Conservation (phyloP, 2,797 vertebrate species). For the Jordanella pulchra region DNA sequence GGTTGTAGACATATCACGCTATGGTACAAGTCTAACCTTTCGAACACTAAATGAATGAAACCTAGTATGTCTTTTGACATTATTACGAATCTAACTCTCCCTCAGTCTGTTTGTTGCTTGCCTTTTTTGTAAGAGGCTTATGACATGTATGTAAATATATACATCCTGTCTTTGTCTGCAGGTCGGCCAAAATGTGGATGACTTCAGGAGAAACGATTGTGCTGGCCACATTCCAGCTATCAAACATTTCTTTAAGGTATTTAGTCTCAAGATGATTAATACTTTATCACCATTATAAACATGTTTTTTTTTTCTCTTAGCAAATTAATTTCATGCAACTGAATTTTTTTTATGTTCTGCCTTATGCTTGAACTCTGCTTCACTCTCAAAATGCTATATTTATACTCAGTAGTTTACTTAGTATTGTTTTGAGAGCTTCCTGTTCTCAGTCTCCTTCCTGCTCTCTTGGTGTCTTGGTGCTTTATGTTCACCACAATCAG, state of each 20-base stretch:
- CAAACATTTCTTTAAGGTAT: constrained; percentile 83
- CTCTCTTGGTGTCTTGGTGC: constrained; percentile 34
- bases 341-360: background rate
- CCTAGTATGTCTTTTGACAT: background rate
- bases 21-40: background rate
- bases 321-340: constrained; percentile 19
- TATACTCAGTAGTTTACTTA: constrained; percentile 65
- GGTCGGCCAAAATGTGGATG: constrained; percentile 81
- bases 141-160: constrained; percentile 49
- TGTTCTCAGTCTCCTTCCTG: constrained; percentile 72
- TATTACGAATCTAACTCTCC: constrained; percentile 33
- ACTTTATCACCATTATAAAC: background rate
- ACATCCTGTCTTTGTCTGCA: constrained; percentile 72
- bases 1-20: background rate
- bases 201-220: constrained; percentile 78
- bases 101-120: constrained; percentile 5
- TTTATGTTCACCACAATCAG: constrained; percentile 12
- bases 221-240: constrained; percentile 78
- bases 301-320: constrained; percentile 12
- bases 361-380: constrained; percentile 17
- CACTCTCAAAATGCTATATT: constrained; percentile 60
- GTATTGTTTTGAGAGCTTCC: constrained; percentile 75
- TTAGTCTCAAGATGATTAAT: constrained; percentile 3
- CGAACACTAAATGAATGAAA: background rate
- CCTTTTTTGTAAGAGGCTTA: constrained; percentile 39